Evolutionary conservation across 2,113 vertebrate species (phyloP).

Genomic region (Otolemur garnettii): DNA sequence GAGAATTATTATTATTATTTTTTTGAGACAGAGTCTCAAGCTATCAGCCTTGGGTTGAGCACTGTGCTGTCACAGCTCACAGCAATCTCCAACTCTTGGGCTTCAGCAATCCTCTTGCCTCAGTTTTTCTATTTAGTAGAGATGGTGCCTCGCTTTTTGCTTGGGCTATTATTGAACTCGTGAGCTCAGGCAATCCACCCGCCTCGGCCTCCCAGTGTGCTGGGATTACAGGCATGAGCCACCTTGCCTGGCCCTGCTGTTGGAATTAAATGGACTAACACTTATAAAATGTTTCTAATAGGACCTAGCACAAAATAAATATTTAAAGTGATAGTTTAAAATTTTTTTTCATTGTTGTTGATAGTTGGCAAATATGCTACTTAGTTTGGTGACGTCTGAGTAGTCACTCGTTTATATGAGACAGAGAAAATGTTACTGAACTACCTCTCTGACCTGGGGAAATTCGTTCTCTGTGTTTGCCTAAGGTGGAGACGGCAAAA

Average conservation of each 20-base stretch:
- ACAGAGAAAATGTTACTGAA: neutral
- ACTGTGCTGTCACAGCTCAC: too few species aligned
- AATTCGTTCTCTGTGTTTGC: neutral
- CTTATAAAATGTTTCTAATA: neutral
- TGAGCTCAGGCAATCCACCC: too few species aligned
- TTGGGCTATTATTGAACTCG: too few species aligned
- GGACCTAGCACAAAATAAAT: neutral
- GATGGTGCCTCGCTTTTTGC: too few species aligned
- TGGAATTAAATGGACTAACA: neutral
- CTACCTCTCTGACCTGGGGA: neutral
- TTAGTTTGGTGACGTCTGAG: constrained; percentile 3
- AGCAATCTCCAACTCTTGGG: too few species aligned
- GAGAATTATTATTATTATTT: neutral
- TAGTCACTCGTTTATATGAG: neutral
- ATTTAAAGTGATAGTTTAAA: neutral
- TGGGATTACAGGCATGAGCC: too few species aligned
- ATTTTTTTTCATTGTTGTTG: neutral
- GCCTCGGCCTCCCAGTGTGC: too few species aligned
- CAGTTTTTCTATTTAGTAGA: too few species aligned
- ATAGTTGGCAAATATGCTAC: neutral
- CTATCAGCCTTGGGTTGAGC: too few species aligned
- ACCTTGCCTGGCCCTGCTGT: neutral
- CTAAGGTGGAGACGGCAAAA: neutral
- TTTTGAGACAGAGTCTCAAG: too few species aligned
- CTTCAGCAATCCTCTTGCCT: too few species aligned